A percentile compares a stretch with the other conserved stretches of the same genome.
These are phyloP conservation scores for Campylorhamphus procurvoides DNA, from an alignment of 2,113 vertebrate genomes.

Conservation along the genomic window DNA sequence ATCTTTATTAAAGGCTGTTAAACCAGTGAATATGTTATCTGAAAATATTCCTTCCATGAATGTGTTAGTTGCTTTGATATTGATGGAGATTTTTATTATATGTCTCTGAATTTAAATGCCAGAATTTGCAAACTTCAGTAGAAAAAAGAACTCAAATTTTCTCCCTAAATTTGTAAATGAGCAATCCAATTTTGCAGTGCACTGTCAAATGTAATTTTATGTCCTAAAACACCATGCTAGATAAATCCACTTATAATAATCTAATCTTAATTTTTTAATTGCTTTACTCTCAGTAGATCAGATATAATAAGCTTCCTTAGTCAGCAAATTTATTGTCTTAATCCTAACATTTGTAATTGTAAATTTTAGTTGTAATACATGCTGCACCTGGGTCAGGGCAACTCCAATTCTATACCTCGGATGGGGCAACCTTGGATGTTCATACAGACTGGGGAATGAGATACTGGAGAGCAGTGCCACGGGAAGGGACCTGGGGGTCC, in stretches of 20 bases:
- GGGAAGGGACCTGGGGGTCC: background rate
- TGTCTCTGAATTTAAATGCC: background rate
- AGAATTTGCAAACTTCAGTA: background rate
- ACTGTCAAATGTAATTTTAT: background rate
- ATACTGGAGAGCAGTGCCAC: background rate
- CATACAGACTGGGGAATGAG: background rate
- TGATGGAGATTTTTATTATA: background rate
- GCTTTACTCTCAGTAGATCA: background rate
- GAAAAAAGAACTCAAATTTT: background rate
- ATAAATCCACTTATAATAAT: background rate
- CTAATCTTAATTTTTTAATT: constrained; percentile 9
- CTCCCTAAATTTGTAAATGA: background rate
- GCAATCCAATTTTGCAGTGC: background rate
- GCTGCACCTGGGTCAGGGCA: background rate
- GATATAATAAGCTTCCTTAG: background rate
- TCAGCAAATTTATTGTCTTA: constrained; percentile 23
- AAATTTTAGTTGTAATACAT: background rate
- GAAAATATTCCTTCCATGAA: background rate
- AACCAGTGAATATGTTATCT: background rate
- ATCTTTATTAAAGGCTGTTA: background rate
- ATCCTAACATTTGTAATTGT: background rate
- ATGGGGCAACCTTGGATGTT: background rate
- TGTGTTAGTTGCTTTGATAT: background rate
- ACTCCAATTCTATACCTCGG: no score
- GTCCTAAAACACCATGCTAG: background rate